Evolutionary conservation across 2,797 vertebrate genomes (phyloP), one percentile per base, ranked within the genome.

Genomic region (Hydrolagus colliei): DNA sequence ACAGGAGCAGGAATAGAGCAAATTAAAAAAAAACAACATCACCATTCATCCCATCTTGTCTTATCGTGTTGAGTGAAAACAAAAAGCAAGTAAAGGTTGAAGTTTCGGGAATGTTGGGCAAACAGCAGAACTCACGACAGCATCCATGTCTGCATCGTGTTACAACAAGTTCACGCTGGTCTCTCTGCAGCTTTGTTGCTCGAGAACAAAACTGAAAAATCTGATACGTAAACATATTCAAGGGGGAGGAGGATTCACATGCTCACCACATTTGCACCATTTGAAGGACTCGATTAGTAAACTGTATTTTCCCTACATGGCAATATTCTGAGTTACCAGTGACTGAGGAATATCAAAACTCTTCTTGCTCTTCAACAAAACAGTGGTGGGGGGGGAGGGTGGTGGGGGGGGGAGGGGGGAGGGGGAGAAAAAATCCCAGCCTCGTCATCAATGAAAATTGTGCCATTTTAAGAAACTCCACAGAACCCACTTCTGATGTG

Each of bases 101-200:
- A 77, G 9, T 71, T 63, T 84, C 68, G 16, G 65, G 52, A 84
- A 68, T 52, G 11, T 9, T 84, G 65, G 12, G 32, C 52, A 71
- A 68, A 84, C 75, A 77, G 75, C 75, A 77, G 59, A 35, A 61
- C 11, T 10, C 13, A 84, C 75, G 59, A 41, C 75, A 77, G 59
- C 75, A 61, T 18, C 20, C 13, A 20, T 52, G 62, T 18, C 13
- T 35, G 65, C 4, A 9, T 63, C 71, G 65, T 84, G 65, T 35
- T 82, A 12, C 63, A 80, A 67, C 78, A 80, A 80, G 78, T 80
- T 63, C 67, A n/a, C 79, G 68, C 10, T 84, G 79, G 65, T 18
- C 65, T 16, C n/a, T 65, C 77, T 11, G 2, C 59, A 12, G 13
- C 61, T 65, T 13, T 80, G n/a, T 65, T 41, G 9, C 67, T 84